phyloP scores from a whole-genome alignment of 2,113 vertebrate genomes.

The Todiramphus chloris region DNA sequence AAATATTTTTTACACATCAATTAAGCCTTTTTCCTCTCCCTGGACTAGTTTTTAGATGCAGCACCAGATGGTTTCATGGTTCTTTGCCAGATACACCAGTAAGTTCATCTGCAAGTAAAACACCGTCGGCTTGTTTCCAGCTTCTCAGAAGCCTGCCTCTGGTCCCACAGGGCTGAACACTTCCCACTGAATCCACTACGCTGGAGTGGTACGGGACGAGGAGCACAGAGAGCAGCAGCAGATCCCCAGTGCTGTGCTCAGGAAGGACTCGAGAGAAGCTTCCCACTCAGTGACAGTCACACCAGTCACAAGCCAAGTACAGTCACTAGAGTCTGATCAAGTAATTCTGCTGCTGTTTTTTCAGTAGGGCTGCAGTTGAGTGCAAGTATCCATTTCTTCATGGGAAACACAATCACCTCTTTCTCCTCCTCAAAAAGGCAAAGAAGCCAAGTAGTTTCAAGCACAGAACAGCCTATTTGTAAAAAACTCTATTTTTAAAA shows the following conservation, averaged over 20 bases:
- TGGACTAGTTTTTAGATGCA: not conserved
- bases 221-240: not conserved
- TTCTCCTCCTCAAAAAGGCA: not conserved
- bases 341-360: not conserved
- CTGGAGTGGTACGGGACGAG: fast-evolving
- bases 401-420: not conserved
- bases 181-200: not conserved
- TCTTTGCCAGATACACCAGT: not conserved
- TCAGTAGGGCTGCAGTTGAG: not conserved
- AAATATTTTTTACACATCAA: not conserved
- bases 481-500: not conserved
- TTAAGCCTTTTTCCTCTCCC: not conserved
- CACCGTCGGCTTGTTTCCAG: not conserved
- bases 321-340: not conserved
- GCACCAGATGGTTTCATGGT: not conserved
- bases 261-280: not conserved
- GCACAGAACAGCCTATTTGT: too few relatives aligned
- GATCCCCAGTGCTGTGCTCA: not conserved
- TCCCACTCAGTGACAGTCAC: not conserved
- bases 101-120: not conserved
- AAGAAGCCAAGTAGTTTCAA: not conserved
- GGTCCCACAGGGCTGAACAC: not conserved
- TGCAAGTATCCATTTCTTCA: not conserved
- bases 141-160: not conserved
- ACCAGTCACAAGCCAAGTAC: not conserved